Evolutionary conservation across 1,140 invertebrate species (phyloP).

Genomic region (Nephila pilipes): DNA sequence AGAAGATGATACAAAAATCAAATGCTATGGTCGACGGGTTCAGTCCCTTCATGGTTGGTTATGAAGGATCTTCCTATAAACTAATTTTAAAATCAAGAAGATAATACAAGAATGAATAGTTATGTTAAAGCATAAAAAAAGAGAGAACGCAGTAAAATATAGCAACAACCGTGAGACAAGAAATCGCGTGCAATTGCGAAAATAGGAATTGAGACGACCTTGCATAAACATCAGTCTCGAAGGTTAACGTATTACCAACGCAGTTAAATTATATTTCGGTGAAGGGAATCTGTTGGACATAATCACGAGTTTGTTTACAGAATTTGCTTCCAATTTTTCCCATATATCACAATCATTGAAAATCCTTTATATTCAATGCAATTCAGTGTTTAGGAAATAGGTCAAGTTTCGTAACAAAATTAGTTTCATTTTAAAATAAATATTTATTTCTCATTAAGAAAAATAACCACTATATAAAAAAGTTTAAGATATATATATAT

Average conservation of each 20-base stretch:
- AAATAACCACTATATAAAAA: too few species aligned
- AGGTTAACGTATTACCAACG: background rate
- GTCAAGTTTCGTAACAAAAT: too few species aligned
- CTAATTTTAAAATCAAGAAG: too few species aligned
- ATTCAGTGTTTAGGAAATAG: too few species aligned
- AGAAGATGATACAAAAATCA: too few species aligned
- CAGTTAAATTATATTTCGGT: background rate
- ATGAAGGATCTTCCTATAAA: too few species aligned
- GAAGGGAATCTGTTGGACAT: background rate
- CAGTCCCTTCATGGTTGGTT: too few species aligned
- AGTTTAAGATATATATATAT: too few species aligned
- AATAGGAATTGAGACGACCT: conserved; percentile 7
- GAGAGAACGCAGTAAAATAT: background rate
- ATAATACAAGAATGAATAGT: too few species aligned
- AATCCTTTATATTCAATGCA: background rate
- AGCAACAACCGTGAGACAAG: background rate
- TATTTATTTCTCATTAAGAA: too few species aligned
- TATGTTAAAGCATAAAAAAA: background rate
- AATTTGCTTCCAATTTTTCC: background rate
- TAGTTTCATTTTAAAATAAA: too few species aligned
- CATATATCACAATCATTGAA: background rate
- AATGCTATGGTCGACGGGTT: too few species aligned
- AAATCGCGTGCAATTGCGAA: background rate
- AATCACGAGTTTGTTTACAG: background rate
- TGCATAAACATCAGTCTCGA: conserved; percentile 47